These are phyloP conservation scores for Astreopora myriophthalma DNA, from an alignment of 64 coral and sea anemone genomes.

Conservation along the genomic window DNA sequence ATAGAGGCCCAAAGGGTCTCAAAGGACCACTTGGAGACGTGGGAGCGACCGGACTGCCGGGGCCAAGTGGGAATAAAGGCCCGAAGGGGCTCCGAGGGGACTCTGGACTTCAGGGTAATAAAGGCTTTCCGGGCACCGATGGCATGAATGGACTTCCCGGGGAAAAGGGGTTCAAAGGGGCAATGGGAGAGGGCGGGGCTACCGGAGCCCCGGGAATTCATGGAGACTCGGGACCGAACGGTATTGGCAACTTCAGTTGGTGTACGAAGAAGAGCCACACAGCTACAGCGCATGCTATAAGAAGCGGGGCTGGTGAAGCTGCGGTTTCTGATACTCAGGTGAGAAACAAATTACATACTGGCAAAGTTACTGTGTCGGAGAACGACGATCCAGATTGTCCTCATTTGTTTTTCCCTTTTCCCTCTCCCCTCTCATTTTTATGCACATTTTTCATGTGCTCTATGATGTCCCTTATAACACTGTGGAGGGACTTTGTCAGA, in stretches of 20 bases:
- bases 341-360: no score
- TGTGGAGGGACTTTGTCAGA: no score
- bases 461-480: no score
- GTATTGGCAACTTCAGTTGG: conserved; percentile 34
- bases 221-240: background rate
- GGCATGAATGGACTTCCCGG: background rate
- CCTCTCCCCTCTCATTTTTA: no score
- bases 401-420: no score
- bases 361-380: no score
- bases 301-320: background rate
- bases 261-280: background rate
- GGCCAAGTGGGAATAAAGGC: background rate
- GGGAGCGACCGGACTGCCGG: background rate
- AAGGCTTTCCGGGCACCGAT: background rate
- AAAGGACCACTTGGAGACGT: conserved; percentile 6
- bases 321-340: background rate
- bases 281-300: background rate
- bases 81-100: background rate
- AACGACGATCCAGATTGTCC: no score
- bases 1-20: background rate
- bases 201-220: background rate
- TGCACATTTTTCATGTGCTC: no score
- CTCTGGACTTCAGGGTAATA: background rate
- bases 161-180: background rate
- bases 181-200: background rate